phyloP scores from a whole-genome alignment of 2,797 vertebrate genomes.

The Urophycis tenuis region DNA sequence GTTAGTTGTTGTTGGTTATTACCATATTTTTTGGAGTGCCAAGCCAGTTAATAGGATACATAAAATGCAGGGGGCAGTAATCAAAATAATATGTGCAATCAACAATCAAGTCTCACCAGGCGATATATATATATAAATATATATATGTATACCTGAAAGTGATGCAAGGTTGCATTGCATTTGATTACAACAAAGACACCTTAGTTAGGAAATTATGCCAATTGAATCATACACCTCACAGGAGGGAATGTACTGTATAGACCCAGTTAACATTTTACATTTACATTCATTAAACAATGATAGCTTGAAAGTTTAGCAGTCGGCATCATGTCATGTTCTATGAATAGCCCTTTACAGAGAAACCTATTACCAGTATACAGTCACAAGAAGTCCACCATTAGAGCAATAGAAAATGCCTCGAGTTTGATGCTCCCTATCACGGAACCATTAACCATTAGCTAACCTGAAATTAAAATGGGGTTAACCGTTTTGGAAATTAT shows the following conservation, averaged over 20 bases:
- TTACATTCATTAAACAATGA: neutral
- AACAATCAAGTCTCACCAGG: constrained; percentile 2
- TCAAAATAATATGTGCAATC: constrained; percentile 4
- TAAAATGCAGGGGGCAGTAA: neutral
- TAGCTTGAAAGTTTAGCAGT: neutral
- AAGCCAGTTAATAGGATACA: neutral
- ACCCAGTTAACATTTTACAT: neutral
- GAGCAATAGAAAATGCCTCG: neutral
- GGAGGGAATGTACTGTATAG: neutral
- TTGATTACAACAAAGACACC: constrained; percentile 1
- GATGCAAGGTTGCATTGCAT: constrained; percentile 11
- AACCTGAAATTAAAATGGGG: constrained; percentile 26
- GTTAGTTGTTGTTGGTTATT: neutral
- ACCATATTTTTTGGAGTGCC: neutral
- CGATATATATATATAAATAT: neutral
- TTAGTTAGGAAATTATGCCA: neutral
- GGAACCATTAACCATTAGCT: neutral
- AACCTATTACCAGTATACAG: neutral
- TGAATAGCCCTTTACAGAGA: neutral
- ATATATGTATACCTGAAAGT: neutral
- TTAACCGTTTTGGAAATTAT: constrained; percentile 40
- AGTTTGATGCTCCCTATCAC: neutral
- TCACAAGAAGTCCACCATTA: neutral
- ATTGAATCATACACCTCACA: neutral
- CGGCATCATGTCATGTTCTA: neutral